These are phyloP conservation scores for Sinosuthora webbiana DNA, from an alignment of 2,113 vertebrate species.

Conservation along the genomic window DNA sequence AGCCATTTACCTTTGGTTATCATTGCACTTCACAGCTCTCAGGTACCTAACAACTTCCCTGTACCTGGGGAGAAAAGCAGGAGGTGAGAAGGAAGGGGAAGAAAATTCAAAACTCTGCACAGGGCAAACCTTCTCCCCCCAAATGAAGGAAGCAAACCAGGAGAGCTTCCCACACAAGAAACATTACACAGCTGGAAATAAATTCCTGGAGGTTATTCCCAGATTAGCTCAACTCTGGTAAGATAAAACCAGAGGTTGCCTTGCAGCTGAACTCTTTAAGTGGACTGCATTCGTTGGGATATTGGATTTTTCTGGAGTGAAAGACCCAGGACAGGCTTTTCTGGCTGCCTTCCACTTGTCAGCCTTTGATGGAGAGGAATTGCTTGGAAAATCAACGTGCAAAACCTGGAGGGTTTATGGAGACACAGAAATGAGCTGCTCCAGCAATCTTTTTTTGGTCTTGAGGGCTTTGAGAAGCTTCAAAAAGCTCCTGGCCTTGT, in stretches of 20 bases:
- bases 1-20: constrained; percentile 8
- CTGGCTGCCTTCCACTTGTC: neutral
- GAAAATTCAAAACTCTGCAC: neutral
- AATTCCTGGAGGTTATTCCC: neutral
- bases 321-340: neutral
- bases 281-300: neutral
- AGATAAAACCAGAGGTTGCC: neutral
- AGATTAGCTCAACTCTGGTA: neutral
- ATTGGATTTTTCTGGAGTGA: neutral
- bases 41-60: constrained; percentile 64
- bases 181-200: neutral
- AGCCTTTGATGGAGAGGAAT: neutral
- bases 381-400: neutral
- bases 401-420: neutral
- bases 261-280: neutral
- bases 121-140: neutral
- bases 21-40: constrained; percentile 56
- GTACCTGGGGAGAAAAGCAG: constrained; percentile 10
- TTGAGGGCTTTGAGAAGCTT: neutral
- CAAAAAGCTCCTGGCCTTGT: neutral
- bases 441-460: neutral
- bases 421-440: neutral
- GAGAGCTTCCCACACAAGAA: neutral
- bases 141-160: neutral
- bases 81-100: neutral